These are phyloP conservation scores for Yponomeuta cagnagella DNA, from an alignment of 2,888 invertebrate genomes.

Conservation along the genomic window DNA sequence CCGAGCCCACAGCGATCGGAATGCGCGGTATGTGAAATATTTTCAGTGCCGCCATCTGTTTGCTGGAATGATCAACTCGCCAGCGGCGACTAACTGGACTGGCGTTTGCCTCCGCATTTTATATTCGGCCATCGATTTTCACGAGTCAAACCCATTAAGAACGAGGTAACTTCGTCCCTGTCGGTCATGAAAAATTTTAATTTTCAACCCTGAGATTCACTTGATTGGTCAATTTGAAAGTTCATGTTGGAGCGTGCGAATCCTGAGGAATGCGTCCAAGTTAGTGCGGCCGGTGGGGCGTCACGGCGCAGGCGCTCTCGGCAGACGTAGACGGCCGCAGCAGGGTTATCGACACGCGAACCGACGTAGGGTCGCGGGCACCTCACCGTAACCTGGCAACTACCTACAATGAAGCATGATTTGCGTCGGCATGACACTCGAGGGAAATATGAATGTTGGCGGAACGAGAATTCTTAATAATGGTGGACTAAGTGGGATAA, in stretches of 20 bases:
- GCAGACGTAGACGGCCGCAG: neutral
- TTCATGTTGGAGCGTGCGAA: slow-evolving; percentile 38
- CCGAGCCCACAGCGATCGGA: slow-evolving; percentile 80
- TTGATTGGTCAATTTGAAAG: slow-evolving; percentile 4
- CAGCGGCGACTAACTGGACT: slow-evolving; percentile 57
- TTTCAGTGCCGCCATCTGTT: slow-evolving; percentile 79
- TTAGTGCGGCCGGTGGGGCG: slow-evolving; percentile 56
- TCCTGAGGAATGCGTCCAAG: slow-evolving; percentile 60
- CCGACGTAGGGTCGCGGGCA: slow-evolving; percentile 44
- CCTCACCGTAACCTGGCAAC: slow-evolving; percentile 13
- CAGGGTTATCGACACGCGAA: slow-evolving; percentile 69
- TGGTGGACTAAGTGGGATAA: no score
- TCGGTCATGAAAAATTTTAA: no score
- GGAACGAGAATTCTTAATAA: no score
- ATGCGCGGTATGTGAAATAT: slow-evolving; percentile 81
- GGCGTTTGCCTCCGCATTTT: neutral
- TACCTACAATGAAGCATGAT: neutral
- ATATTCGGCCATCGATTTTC: neutral
- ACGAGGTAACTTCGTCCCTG: no score
- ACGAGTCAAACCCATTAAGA: neutral
- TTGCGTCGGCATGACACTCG: neutral
- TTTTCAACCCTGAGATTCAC: neutral
- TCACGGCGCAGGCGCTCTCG: slow-evolving; percentile 56
- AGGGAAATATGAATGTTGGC: neutral
- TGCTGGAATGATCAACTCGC: slow-evolving; percentile 59